Evolutionary conservation across 2,113 vertebrate species (phyloP), one percentile per base, ranked within the genome.

Genomic region (Callipepla squamata): DNA sequence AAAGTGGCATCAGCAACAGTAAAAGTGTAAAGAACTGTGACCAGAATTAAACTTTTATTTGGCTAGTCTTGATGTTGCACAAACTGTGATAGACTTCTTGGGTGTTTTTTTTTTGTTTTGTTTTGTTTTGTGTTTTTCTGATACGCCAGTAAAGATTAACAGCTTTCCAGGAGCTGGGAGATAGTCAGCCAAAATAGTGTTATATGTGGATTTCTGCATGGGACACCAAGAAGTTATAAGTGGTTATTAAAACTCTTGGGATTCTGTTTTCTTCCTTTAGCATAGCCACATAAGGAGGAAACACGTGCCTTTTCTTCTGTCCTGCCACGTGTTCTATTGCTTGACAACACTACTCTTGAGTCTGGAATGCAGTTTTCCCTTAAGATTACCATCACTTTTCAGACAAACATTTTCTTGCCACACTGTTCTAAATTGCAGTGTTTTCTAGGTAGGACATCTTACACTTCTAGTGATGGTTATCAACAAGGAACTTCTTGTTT

Each of bases 321-420:
- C 8, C 69, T 8, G 65, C 13, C 11, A 3, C 4, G 0, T 63
- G 50, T 17, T 63, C 42, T 78, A 11, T 53, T 82, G 45, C 40
- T 74, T 67, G 51, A 8, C 90, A 78, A 42, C 26, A 15, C 77
- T 66, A 47, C 45, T 48, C 34, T 68, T 68, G 42, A 77, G 28
- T 59, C 15, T 78, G 5, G 1, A 38, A 32, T 19, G 13, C 28
- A 47, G 44, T 53, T 30, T 90, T 28, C 10, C 34, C 77, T 75
- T 44, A 59, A 89, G 87, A 74, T 51, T 32, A 19, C n/a, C 12
- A 26, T 50, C 95, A 44, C n/a, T 93, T 86, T 93, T 85, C 21
- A 82, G 76, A 87, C 85, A 66, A 34, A 8, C 5, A 5, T 83
- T 62, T 42, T 67, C 26, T 75, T 93, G 21, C 26, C 14, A 63